Evolutionary conservation across 2,797 vertebrate genomes (phyloP).

Genomic region (Chelonia mydas): DNA sequence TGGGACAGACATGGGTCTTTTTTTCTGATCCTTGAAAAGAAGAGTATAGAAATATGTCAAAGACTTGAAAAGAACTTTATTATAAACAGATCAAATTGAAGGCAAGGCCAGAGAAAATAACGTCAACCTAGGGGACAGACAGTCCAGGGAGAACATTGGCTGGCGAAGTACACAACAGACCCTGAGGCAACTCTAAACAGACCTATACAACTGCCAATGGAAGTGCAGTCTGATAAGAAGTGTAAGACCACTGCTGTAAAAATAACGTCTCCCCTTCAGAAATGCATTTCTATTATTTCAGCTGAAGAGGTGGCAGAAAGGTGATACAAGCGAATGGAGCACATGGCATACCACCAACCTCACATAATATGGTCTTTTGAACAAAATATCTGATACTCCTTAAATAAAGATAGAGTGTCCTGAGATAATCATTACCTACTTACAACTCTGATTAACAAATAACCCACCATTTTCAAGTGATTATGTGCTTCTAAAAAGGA

Average conservation of each 20-base stretch:
- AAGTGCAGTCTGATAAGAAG: neutral
- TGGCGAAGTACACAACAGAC: neutral
- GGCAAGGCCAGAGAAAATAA: neutral
- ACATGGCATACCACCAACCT: neutral
- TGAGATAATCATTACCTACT: neutral
- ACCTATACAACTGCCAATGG: neutral
- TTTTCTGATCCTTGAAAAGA: neutral
- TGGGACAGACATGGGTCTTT: neutral
- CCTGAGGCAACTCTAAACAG: neutral
- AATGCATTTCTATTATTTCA: neutral
- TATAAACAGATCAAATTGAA: neutral
- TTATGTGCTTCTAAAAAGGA: neutral
- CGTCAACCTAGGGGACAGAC: neutral
- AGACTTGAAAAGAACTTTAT: neutral
- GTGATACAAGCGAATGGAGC: neutral
- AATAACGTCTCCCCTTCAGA: neutral
- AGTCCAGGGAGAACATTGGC: neutral
- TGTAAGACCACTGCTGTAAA: neutral
- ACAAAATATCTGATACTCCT: neutral
- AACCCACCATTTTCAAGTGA: neutral
- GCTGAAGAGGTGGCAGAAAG: neutral
- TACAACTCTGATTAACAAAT: neutral
- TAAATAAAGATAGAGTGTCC: neutral
- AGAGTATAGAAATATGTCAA: neutral
- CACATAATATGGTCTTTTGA: neutral